phyloP scores from a whole-genome alignment of 2,888 invertebrate genomes.

The Drosophila limbata region DNA sequence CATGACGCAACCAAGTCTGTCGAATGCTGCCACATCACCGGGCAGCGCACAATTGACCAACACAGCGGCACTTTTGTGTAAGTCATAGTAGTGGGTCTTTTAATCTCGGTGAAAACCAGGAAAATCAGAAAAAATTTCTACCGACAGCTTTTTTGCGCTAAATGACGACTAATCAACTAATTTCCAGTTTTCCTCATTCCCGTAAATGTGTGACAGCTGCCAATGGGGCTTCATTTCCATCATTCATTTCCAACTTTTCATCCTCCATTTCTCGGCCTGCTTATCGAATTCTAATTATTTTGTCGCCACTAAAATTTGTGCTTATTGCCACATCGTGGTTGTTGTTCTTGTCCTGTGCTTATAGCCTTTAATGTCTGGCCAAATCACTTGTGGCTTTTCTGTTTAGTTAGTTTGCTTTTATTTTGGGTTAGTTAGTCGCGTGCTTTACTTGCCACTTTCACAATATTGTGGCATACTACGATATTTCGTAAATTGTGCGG shows the following conservation, averaged over 20 bases:
- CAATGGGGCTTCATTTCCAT: constrained; percentile 10
- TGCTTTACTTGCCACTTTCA: constrained; percentile 6
- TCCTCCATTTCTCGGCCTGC: background rate
- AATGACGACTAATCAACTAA: constrained; percentile 34
- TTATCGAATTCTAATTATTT: constrained; percentile 64
- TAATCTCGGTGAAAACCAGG: background rate
- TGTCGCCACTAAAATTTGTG: constrained; percentile 13
- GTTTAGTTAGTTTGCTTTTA: constrained; percentile 16
- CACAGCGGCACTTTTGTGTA: constrained; percentile 85
- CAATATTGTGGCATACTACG: background rate
- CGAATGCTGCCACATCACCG: constrained; percentile 82
- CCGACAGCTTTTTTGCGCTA: background rate
- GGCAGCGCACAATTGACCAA: constrained; percentile 84
- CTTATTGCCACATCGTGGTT: background rate
- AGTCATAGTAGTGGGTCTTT: constrained; percentile 51
- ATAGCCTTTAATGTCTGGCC: constrained; percentile 41
- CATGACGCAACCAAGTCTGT: constrained; percentile 86
- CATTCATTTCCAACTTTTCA: background rate
- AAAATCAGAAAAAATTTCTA: background rate
- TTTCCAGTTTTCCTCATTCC: constrained; percentile 13
- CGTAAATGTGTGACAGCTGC: constrained; percentile 32
- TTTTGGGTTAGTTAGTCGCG: background rate
- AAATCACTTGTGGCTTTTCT: constrained; percentile 28
- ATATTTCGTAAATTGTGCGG: background rate
- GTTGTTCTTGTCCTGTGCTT: constrained; percentile 9